These are phyloP conservation scores for Ophraella communa DNA, from an alignment of 2,888 invertebrate genomes.

Conservation along the genomic window DNA sequence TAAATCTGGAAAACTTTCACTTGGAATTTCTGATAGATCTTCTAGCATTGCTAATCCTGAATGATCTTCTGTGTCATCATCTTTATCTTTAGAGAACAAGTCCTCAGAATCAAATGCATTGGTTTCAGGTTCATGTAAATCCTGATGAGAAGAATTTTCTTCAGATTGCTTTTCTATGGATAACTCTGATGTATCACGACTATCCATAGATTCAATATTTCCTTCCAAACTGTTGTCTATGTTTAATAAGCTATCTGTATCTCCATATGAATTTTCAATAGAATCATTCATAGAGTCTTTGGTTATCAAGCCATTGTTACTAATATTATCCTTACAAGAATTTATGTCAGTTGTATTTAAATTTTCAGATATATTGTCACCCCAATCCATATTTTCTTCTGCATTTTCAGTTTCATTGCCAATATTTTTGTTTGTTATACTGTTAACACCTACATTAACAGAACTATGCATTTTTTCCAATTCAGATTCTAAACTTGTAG, in stretches of 20 bases:
- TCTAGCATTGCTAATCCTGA: conserved; percentile 18
- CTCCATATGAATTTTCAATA: conserved; percentile 5
- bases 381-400: conserved; percentile 30
- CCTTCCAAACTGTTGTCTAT: neutral
- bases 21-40: conserved; percentile 29
- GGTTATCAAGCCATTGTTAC: conserved; percentile 8
- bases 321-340: conserved; percentile 1
- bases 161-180: neutral
- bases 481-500: conserved; percentile 24
- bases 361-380: conserved; percentile 21
- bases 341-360: conserved; percentile 3
- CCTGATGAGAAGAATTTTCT: neutral
- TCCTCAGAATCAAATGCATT: conserved; percentile 8
- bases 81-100: conserved; percentile 4
- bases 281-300: conserved; percentile 4
- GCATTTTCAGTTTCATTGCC: conserved; percentile 11
- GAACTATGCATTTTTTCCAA: conserved; percentile 26
- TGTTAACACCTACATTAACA: conserved; percentile 37
- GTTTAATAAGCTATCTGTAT: conserved; percentile 3
- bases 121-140: neutral
- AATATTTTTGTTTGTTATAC: conserved; percentile 15
- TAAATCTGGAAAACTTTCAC: conserved; percentile 30
- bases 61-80: conserved; percentile 6
- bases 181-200: neutral
- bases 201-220: neutral